Conservation (phyloP, 2,888 invertebrate genomes). For the Parnassius mnemosyne region DNA sequence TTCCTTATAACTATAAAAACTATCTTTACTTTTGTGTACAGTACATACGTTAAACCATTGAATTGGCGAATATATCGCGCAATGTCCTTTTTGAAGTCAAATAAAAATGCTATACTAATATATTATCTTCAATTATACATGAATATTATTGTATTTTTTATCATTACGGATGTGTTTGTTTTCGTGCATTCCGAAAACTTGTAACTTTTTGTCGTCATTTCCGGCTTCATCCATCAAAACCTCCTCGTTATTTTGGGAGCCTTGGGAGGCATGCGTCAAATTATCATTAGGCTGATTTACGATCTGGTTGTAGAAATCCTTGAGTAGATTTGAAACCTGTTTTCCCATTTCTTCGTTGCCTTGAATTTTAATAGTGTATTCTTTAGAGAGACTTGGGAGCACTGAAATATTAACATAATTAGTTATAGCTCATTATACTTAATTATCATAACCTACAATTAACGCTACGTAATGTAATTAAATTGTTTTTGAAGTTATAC, state of each 20-base stretch:
- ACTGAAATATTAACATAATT: constrained; percentile 13
- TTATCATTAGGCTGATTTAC: not conserved
- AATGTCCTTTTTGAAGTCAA: too few species aligned
- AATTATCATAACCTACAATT: too few species aligned
- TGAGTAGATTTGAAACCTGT: constrained; percentile 25
- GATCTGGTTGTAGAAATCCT: constrained; percentile 13
- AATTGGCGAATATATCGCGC: too few species aligned
- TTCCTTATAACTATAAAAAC: too few species aligned
- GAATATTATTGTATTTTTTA: constrained; percentile 10
- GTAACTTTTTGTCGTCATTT: not conserved
- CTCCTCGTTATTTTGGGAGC: not conserved
- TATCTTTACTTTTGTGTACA: too few species aligned
- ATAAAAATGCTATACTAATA: too few species aligned
- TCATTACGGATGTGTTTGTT: not conserved
- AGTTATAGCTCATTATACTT: too few species aligned
- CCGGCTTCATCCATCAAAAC: not conserved
- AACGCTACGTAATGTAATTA: too few species aligned
- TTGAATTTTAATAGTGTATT: constrained; percentile 29
- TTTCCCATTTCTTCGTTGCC: constrained; percentile 30
- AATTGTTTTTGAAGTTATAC: too few species aligned
- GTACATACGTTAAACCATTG: too few species aligned
- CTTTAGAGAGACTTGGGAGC: constrained; percentile 16
- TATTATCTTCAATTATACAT: not conserved
- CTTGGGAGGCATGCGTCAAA: not conserved
- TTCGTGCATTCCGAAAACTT: constrained; percentile 3